phyloP scores from a whole-genome alignment of 2,888 invertebrate genomes.

The Cataglyphis cursor region DNA sequence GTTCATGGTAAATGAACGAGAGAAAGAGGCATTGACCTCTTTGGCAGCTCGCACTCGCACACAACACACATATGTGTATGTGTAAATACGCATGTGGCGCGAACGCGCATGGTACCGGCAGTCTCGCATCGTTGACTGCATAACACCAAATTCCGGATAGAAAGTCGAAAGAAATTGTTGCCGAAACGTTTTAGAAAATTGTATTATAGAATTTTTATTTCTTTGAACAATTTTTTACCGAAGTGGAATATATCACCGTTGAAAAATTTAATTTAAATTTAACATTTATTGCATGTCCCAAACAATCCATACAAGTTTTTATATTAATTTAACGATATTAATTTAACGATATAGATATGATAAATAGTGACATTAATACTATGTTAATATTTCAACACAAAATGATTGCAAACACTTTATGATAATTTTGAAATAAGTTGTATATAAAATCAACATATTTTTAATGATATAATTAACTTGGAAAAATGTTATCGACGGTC shows the following conservation, averaged over 20 bases:
- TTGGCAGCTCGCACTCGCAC: conserved; percentile 73
- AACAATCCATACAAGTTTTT: too few species aligned
- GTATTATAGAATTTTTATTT: background rate
- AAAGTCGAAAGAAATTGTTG: conserved; percentile 11
- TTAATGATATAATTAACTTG: too few species aligned
- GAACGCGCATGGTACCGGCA: background rate
- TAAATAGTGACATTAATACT: too few species aligned
- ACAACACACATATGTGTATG: conserved; percentile 46
- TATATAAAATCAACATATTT: too few species aligned
- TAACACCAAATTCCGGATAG: conserved; percentile 42
- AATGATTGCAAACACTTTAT: too few species aligned
- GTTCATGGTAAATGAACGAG: conserved; percentile 71
- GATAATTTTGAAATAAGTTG: too few species aligned
- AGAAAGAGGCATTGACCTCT: conserved; percentile 81
- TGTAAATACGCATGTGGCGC: conserved; percentile 7
- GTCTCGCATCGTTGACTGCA: conserved; percentile 8
- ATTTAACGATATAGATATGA: too few species aligned
- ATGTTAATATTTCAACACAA: too few species aligned
- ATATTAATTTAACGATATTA: too few species aligned
- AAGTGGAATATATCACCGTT: background rate
- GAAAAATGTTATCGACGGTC: too few species aligned
- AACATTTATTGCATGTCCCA: too few species aligned
- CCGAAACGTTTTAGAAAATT: background rate
- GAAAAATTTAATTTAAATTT: too few species aligned
- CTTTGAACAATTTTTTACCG: background rate